phyloP scores from a whole-genome alignment of 2,888 invertebrate species.

The Conomelus anceps region DNA sequence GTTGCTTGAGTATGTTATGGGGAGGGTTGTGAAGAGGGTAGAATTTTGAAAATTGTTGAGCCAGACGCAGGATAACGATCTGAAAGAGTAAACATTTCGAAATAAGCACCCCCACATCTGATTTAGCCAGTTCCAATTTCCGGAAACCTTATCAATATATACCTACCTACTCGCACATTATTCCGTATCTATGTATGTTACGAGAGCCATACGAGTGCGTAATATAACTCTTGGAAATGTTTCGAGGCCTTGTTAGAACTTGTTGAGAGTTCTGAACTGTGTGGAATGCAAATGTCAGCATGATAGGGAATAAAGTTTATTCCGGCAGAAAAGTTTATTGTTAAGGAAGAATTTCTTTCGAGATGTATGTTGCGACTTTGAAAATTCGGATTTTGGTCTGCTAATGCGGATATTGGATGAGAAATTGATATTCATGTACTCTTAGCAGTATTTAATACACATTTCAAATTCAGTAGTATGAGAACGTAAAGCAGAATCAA shows the following conservation, averaged over 20 bases:
- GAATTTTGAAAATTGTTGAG: neutral
- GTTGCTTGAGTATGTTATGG: too few relatives aligned
- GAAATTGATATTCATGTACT: too few relatives aligned
- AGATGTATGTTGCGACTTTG: too few relatives aligned
- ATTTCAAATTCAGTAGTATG: too few relatives aligned
- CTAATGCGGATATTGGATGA: too few relatives aligned
- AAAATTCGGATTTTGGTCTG: too few relatives aligned
- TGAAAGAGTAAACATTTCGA: neutral
- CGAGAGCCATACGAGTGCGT: neutral
- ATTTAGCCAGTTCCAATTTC: neutral
- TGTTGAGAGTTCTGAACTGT: neutral
- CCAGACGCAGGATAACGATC: neutral
- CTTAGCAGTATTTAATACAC: too few relatives aligned
- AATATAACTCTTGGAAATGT: neutral
- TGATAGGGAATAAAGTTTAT: neutral
- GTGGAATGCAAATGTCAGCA: neutral
- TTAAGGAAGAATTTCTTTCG: too few relatives aligned
- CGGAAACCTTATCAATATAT: neutral
- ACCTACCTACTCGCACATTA: neutral
- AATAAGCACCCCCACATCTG: neutral
- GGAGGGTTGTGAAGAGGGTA: neutral
- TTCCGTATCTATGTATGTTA: too few relatives aligned
- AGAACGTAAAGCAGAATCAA: too few relatives aligned
- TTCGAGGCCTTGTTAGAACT: neutral
- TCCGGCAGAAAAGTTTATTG: neutral